Conservation (phyloP, 2,113 vertebrate genomes). For the Xenopus laevis region DNA sequence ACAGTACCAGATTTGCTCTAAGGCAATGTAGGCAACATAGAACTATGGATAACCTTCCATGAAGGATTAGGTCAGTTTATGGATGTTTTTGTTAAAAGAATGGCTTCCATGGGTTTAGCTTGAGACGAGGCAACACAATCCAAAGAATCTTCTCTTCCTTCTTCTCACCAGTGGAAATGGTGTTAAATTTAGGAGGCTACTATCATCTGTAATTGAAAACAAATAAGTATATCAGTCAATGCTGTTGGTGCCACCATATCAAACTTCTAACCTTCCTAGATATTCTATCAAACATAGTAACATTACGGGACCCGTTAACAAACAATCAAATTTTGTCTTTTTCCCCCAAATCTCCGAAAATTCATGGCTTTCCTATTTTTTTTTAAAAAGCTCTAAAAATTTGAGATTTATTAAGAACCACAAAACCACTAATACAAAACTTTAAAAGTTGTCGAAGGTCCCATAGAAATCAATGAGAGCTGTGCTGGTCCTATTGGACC, state of each 20-base stretch:
- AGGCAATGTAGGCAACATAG: constrained; percentile 71
- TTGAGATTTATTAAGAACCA: too few relatives aligned
- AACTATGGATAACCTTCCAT: constrained; percentile 68
- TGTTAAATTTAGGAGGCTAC: constrained; percentile 95
- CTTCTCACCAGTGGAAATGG: constrained; percentile 91
- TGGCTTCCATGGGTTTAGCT: constrained; percentile 74
- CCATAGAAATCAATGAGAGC: too few relatives aligned
- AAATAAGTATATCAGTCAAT: not conserved
- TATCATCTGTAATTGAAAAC: constrained; percentile 78
- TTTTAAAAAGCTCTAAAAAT: too few relatives aligned
- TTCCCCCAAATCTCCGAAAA: not conserved
- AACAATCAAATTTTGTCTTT: not conserved
- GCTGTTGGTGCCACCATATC: not conserved
- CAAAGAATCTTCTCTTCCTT: constrained; percentile 94
- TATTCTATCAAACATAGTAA: too few relatives aligned
- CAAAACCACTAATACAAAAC: too few relatives aligned
- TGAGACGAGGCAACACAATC: constrained; percentile 92
- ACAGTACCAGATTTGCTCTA: constrained; percentile 56
- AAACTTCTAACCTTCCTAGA: not conserved
- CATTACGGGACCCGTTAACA: too few relatives aligned
- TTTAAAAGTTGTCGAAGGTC: too few relatives aligned
- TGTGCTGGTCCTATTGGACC: too few relatives aligned
- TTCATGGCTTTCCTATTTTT: too few relatives aligned
- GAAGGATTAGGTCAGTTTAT: constrained; percentile 61
- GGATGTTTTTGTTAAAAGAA: constrained; percentile 62